phyloP scores from a whole-genome alignment of 2,797 vertebrate genomes.

The Tapirus indicus region DNA sequence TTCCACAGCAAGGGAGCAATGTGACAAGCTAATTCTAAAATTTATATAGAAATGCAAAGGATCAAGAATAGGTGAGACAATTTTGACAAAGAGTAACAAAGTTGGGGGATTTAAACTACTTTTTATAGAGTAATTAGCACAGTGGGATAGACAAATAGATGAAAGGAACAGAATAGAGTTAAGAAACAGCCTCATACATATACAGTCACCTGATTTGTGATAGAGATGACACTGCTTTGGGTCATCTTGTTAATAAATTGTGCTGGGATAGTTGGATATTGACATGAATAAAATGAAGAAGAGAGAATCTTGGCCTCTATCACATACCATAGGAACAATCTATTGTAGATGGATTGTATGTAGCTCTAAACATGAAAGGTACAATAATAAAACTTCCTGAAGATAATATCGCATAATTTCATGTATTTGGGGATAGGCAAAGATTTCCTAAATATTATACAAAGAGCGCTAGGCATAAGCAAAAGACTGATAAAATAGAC shows the following conservation, averaged over 20 bases:
- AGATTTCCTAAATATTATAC: background rate
- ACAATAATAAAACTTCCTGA: background rate
- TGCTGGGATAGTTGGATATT: background rate
- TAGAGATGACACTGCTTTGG: background rate
- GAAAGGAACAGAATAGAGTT: background rate
- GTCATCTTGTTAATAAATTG: conserved; percentile 11
- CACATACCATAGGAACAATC: background rate
- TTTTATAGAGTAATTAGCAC: background rate
- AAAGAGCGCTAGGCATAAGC: background rate
- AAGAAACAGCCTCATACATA: background rate
- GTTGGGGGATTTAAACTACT: background rate
- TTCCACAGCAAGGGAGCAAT: background rate
- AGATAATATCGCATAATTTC: background rate
- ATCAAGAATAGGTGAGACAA: background rate
- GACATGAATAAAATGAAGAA: background rate
- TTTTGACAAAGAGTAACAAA: background rate
- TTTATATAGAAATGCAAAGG: background rate
- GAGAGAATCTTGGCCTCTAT: background rate
- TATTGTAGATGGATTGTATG: background rate
- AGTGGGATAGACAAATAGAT: background rate
- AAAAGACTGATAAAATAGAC: background rate
- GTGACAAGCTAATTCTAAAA: conserved; percentile 7
- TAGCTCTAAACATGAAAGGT: background rate
- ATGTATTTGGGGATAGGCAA: background rate
- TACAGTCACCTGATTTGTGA: background rate